Conservation (phyloP, 2,113 vertebrate species). For the Psilopogon haemacephalus region DNA sequence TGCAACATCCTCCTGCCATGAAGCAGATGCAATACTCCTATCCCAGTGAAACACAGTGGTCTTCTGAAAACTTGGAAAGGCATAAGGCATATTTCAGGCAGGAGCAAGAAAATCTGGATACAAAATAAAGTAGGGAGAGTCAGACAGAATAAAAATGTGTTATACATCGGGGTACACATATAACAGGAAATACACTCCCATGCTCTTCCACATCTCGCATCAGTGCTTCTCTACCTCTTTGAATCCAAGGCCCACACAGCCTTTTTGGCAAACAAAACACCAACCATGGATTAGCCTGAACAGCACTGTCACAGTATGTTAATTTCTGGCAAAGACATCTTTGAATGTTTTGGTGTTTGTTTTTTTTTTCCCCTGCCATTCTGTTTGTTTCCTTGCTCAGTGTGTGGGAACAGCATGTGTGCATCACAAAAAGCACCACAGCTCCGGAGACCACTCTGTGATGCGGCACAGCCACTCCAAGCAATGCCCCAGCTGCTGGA, state of each 20-base stretch:
- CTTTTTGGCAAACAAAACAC: conserved; percentile 16
- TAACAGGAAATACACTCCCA: conserved; percentile 1
- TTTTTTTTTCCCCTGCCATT: not conserved
- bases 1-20: conserved; percentile 30
- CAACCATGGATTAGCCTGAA: conserved; percentile 28
- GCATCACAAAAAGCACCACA: not conserved
- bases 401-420: not conserved
- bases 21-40: conserved; percentile 35
- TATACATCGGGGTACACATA: not conserved
- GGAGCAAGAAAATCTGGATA: conserved; percentile 52
- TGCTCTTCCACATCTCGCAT: not conserved
- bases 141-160: not conserved
- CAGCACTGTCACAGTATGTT: not conserved
- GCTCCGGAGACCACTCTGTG: not conserved
- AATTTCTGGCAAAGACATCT: not conserved
- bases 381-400: not conserved
- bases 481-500: not conserved
- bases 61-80: conserved; percentile 43
- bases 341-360: not conserved
- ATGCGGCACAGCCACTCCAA: not conserved
- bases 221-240: not conserved
- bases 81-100: conserved; percentile 42
- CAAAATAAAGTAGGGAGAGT: conserved; percentile 48
- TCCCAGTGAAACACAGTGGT: conserved; percentile 43
- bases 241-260: not conserved